Evolutionary conservation across 2,888 invertebrate species (phyloP).

Genomic region (Dryadula phaetusa): DNA sequence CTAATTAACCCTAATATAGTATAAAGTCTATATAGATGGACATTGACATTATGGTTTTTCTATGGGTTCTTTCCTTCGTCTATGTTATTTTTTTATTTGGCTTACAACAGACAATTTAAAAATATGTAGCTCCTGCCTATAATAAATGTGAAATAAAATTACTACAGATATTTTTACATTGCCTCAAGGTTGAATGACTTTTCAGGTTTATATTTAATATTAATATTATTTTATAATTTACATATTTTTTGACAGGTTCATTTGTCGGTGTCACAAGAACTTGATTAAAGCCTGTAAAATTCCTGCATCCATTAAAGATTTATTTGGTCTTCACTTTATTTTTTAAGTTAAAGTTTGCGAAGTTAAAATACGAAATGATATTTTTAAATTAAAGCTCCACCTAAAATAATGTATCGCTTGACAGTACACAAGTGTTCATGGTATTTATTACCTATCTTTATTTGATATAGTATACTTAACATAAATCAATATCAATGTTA

Average conservation of each 20-base stretch:
- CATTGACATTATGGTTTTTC: neutral
- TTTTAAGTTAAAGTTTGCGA: neutral
- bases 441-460: too few relatives aligned
- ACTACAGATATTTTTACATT: neutral
- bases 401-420: neutral
- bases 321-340: neutral
- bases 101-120: neutral
- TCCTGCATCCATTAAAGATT: neutral
- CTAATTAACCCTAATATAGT: neutral
- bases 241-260: neutral
- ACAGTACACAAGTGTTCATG: neutral
- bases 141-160: neutral
- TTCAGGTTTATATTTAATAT: neutral
- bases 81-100: neutral
- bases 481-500: too few relatives aligned
- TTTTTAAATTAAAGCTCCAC: neutral
- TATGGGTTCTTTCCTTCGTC: neutral
- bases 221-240: neutral
- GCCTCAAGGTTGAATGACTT: neutral
- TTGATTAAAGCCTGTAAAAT: constrained; percentile 4
- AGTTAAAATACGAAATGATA: neutral
- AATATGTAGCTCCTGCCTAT: neutral
- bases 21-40: neutral
- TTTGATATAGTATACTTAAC: too few relatives aligned
- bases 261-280: neutral